Percentiles rank a stretch among this genome's conserved stretches.
Evolutionary conservation across 2,888 invertebrate genomes (phyloP).

Genomic region (Oxyteleia sp.): DNA sequence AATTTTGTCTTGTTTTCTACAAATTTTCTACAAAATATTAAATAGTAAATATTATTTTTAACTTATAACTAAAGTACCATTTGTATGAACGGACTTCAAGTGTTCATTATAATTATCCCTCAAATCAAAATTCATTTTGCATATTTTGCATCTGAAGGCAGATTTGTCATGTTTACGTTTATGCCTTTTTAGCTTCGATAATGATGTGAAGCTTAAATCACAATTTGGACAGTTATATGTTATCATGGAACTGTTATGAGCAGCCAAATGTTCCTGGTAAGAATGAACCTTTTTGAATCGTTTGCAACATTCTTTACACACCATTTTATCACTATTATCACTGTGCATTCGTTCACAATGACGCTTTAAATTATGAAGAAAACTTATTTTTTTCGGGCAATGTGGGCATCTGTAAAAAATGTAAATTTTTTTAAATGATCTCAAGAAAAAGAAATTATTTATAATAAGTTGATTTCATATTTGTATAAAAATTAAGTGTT

Average conservation of each 20-base stretch:
- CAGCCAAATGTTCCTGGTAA: slow-evolving; percentile 89
- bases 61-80: too few species aligned
- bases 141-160: slow-evolving; percentile 80
- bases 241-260: slow-evolving; percentile 88
- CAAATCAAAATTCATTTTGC: slow-evolving; percentile 88
- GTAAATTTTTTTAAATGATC: too few species aligned
- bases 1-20: too few species aligned
- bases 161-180: slow-evolving; percentile 85
- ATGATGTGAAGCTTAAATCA: slow-evolving; percentile 88
- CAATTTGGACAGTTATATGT: slow-evolving; percentile 89
- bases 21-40: too few species aligned
- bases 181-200: slow-evolving; percentile 88
- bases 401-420: slow-evolving; percentile 79
- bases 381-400: slow-evolving; percentile 89
- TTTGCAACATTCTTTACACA: slow-evolving; percentile 88
- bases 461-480: background rate
- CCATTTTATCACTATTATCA: slow-evolving; percentile 81
- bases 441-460: too few species aligned
- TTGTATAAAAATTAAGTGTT: too few species aligned
- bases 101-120: slow-evolving; percentile 88
- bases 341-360: slow-evolving; percentile 89
- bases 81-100: too few species aligned
- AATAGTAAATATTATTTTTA: too few species aligned
- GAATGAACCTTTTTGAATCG: slow-evolving; percentile 89
- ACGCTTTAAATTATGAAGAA: slow-evolving; percentile 89